A percentile compares a stretch with the other conserved stretches of the same genome.
These are phyloP conservation scores for Lophotriccus pileatus DNA, from an alignment of 2,797 vertebrate genomes.

Conservation along the genomic window DNA sequence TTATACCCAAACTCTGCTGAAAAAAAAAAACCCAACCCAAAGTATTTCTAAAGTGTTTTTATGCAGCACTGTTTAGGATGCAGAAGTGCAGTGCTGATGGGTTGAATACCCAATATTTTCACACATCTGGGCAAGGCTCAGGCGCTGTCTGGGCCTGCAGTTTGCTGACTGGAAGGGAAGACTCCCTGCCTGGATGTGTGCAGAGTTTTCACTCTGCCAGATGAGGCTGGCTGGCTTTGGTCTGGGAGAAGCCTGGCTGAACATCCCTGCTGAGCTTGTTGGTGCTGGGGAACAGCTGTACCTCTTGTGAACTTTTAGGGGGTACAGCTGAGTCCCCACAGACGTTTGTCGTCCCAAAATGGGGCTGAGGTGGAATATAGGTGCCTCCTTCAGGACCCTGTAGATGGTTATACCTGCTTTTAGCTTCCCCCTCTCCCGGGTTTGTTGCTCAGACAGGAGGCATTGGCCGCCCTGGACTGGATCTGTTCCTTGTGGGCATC, in stretches of 20 bases:
- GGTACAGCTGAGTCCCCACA: background rate
- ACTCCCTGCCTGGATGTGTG: background rate
- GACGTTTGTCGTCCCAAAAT: background rate
- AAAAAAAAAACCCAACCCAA: background rate
- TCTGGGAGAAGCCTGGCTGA: background rate
- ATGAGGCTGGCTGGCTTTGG: background rate
- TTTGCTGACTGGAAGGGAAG: background rate
- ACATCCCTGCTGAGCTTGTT: background rate
- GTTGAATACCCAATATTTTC: background rate
- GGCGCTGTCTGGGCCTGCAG: background rate
- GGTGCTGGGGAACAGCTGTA: background rate
- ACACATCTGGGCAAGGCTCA: background rate
- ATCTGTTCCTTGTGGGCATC: background rate
- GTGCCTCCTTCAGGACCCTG: background rate
- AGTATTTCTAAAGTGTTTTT: background rate
- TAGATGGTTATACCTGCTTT: background rate
- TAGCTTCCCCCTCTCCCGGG: background rate
- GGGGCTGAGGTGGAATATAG: background rate
- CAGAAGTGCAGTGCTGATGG: accelerated
- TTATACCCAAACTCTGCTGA: background rate
- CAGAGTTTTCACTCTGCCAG: background rate
- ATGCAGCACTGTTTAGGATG: background rate
- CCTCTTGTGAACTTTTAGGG: background rate
- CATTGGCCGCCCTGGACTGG: background rate
- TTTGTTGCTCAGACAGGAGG: background rate